phyloP scores from a whole-genome alignment of 2,888 invertebrate genomes.

The Lasioglossum morio region DNA sequence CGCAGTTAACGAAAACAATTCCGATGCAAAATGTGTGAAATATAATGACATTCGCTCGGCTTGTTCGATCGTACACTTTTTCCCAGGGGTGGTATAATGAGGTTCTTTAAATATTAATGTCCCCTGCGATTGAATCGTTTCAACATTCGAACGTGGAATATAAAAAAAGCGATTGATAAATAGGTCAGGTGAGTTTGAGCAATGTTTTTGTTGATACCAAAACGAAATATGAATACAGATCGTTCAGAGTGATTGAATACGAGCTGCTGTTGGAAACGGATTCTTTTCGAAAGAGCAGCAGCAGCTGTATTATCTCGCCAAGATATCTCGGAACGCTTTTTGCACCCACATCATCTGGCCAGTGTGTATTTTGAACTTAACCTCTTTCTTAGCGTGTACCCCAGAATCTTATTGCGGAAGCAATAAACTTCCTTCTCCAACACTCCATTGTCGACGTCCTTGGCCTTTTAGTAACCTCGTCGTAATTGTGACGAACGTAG shows the following conservation, averaged over 20 bases:
- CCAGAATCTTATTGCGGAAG: slow-evolving; percentile 66
- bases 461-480: slow-evolving; percentile 54
- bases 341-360: slow-evolving; percentile 37
- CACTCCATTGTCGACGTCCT: slow-evolving; percentile 52
- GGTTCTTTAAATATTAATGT: not conserved
- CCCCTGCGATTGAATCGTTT: not conserved
- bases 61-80: not conserved
- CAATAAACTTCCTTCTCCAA: slow-evolving; percentile 62
- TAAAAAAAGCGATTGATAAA: not conserved
- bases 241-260: not conserved
- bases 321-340: slow-evolving; percentile 26
- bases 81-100: not conserved
- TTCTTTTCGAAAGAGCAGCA: not conserved
- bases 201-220: not conserved
- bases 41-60: not conserved
- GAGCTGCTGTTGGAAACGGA: not conserved
- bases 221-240: not conserved
- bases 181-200: not conserved
- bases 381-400: slow-evolving; percentile 48
- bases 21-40: not conserved
- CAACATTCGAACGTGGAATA: not conserved
- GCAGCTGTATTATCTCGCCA: slow-evolving; percentile 6
- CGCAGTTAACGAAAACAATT: not conserved
- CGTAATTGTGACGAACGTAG: slow-evolving; percentile 60
- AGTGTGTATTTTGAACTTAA: slow-evolving; percentile 64